Evolutionary conservation across 2,888 invertebrate genomes (phyloP), one percentile per base, ranked within the genome.

Genomic region (Gisinianus flammeolus): DNA sequence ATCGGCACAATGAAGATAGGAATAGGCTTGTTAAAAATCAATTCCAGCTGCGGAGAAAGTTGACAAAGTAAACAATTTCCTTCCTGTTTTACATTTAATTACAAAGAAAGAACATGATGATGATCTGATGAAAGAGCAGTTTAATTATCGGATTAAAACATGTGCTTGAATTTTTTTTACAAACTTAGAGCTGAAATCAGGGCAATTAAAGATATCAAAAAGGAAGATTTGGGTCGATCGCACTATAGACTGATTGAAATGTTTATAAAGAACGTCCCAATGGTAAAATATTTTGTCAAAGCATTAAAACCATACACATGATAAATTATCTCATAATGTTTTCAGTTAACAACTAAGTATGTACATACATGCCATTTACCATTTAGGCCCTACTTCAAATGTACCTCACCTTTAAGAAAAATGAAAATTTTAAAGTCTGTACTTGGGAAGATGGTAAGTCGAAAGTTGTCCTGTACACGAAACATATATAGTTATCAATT

Each of bases 391-490:
- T 76, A 3, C 30, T 76, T 5, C 76, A 76, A 35, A 76, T 76
- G 76, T 76, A 76, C 22, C 35, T 76, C 10, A 54, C 76, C 0
- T 76, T 76, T 22, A 76, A 76, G 28, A 76, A 76, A 28, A 68
- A 76, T 54, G 76, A 76, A 3, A 54, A 56, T 12, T 76, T 76
- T 24, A 44, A 67, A 26, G 58, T 76, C 4, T 76, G 76, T 56
- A 76, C 76, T 33, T 76, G 76, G 76, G 76, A 76, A 58, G 76
- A 76, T 69, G 76, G 76, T 76, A 31, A 67, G 52, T 24, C 52
- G 16, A 44, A 54, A 54, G 4, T 54, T 4, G n/a, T 54, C n/a
- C n/a, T 5, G n/a, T n/a, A n/a, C n/a, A n/a, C n/a, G n/a, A n/a
- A n/a, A n/a, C n/a, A n/a, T n/a, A n/a, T n/a, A n/a, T n/a, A n/a